A percentile compares a stretch with the other conserved stretches of the same genome.
phyloP scores from a whole-genome alignment of 1,140 invertebrate genomes.

The Panagrolaimus sp. region DNA sequence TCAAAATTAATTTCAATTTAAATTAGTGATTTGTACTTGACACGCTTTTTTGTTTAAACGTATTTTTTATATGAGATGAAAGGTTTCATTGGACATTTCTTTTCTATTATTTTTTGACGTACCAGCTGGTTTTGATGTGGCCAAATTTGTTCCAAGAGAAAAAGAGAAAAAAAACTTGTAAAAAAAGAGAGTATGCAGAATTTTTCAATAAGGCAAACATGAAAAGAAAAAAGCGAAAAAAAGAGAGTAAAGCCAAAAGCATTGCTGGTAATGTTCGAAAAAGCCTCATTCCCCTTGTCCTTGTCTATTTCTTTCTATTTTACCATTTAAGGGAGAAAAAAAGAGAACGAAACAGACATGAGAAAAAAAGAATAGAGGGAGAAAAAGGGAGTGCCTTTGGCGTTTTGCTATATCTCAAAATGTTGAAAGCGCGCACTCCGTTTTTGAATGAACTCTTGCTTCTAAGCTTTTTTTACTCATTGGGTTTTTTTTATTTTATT shows the following conservation, averaged over 20 bases:
- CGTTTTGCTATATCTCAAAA: conserved; percentile 12
- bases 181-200: no score
- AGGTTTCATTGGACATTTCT: conserved; percentile 1
- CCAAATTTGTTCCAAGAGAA: conserved; percentile 12
- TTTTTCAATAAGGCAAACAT: no score
- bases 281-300: no score
- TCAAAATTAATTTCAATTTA: no score
- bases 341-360: not conserved
- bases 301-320: no score
- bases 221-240: no score
- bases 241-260: no score
- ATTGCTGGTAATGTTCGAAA: no score
- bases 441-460: not conserved
- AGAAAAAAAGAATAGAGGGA: not conserved
- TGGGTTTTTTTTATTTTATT: not conserved
- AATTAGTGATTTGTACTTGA: no score
- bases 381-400: conserved; percentile 6
- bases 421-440: no score
- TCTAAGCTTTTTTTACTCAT: conserved; percentile 2
- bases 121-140: conserved; percentile 13
- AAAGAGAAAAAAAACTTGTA: not conserved
- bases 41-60: no score
- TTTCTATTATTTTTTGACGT: conserved; percentile 1
- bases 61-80: not conserved
- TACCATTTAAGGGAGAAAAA: no score